Conservation (phyloP, 2,888 invertebrate species). For the Eubasilissa splendida region DNA sequence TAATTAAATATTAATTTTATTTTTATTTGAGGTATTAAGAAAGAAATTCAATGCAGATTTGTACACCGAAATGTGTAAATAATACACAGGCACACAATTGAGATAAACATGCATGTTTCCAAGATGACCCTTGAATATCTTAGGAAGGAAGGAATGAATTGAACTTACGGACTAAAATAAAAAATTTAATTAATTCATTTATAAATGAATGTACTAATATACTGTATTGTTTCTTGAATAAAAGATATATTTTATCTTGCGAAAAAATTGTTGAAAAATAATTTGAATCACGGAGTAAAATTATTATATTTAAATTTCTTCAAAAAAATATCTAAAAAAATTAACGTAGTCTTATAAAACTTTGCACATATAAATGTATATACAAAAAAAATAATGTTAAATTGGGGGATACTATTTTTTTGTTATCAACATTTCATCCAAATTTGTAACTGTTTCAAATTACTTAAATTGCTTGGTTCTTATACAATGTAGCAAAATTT, state of each 20-base stretch:
- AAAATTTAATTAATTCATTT: no score
- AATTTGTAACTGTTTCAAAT: neutral
- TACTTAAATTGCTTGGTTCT: slow-evolving; percentile 8
- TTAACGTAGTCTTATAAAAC: slow-evolving; percentile 14
- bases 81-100: no score
- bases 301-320: slow-evolving; percentile 2
- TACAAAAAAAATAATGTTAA: slow-evolving; percentile 27
- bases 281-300: neutral
- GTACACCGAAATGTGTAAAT: no score
- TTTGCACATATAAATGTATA: slow-evolving; percentile 29
- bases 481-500: neutral
- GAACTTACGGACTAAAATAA: no score
- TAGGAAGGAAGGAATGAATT: no score
- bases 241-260: no score
- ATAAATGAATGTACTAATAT: no score
- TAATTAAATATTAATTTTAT: slow-evolving; percentile 24
- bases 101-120: no score
- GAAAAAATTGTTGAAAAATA: no score
- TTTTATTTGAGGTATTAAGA: slow-evolving; percentile 8
- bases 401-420: slow-evolving; percentile 10
- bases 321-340: slow-evolving; percentile 12
- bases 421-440: slow-evolving; percentile 11
- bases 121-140: no score
- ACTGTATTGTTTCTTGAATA: no score
- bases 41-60: neutral